A percentile compares a stretch with the other conserved stretches of the same genome.
phyloP scores from a whole-genome alignment of 2,888 invertebrate genomes.

The Pecten maximus region DNA sequence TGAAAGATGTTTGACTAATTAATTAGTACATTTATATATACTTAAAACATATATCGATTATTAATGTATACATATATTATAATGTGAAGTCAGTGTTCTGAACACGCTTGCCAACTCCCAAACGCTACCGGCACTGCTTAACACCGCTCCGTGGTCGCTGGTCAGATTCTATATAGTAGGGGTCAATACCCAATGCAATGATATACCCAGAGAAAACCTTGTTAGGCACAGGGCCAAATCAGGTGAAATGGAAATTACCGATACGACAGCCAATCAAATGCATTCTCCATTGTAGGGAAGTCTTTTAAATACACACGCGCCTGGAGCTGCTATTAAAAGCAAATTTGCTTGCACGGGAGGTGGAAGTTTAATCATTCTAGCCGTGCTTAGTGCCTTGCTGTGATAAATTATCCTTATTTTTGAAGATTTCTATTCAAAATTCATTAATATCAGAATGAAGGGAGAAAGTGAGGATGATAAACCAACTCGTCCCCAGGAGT shows the following conservation, averaged over 20 bases:
- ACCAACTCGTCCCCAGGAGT: not conserved
- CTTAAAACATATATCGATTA: slow-evolving; percentile 24
- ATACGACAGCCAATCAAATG: slow-evolving; percentile 5
- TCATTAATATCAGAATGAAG: not conserved
- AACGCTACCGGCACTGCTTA: slow-evolving; percentile 16
- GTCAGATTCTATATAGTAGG: not conserved
- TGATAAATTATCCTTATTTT: not conserved
- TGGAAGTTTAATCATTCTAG: slow-evolving; percentile 23
- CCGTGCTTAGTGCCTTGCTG: not conserved
- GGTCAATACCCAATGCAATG: slow-evolving; percentile 15
- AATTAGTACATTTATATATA: not conserved
- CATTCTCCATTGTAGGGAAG: not conserved
- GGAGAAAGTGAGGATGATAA: not conserved
- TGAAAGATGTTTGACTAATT: slow-evolving; percentile 14
- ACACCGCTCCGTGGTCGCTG: not conserved
- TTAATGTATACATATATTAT: not conserved
- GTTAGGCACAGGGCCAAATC: slow-evolving; percentile 28
- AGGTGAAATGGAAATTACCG: slow-evolving; percentile 33
- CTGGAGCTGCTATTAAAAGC: slow-evolving; percentile 1
- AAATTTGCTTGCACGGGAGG: slow-evolving; percentile 33
- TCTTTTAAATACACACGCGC: slow-evolving; percentile 29
- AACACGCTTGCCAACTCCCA: slow-evolving; percentile 7
- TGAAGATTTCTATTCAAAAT: not conserved
- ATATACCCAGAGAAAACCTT: slow-evolving; percentile 32
- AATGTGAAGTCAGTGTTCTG: not conserved